Evolutionary conservation across 2,888 invertebrate genomes (phyloP).

Genomic region (Pollenia griseotomentosa): DNA sequence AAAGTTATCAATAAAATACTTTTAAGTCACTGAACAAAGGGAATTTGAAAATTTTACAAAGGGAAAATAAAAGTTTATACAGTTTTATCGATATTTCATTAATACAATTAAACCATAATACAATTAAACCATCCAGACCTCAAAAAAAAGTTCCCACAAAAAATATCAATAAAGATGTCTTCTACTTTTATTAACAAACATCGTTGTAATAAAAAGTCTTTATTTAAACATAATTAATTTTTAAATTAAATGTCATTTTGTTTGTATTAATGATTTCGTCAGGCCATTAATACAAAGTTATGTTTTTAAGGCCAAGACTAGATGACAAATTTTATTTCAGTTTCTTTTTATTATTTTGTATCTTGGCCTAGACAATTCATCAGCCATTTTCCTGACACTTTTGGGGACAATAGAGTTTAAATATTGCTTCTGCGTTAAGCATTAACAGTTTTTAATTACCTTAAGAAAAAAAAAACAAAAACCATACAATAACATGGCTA

Average conservation of each 20-base stretch:
- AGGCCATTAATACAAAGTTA: background rate
- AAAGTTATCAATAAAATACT: too few relatives aligned
- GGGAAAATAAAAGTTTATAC: too few relatives aligned
- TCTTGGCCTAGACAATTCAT: background rate
- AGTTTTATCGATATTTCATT: too few relatives aligned
- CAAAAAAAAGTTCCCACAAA: constrained; percentile 31
- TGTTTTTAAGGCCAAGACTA: constrained; percentile 1
- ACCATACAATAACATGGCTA: too few relatives aligned
- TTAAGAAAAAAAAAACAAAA: background rate
- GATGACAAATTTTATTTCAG: constrained; percentile 14
- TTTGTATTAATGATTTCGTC: background rate
- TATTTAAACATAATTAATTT: constrained; percentile 3
- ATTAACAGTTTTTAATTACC: background rate
- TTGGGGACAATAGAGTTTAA: background rate
- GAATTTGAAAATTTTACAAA: too few relatives aligned
- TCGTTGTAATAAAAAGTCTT: background rate
- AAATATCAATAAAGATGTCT: background rate
- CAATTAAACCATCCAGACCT: background rate
- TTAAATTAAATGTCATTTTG: background rate
- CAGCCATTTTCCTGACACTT: background rate
- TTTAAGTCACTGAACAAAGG: too few relatives aligned
- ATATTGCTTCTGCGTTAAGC: too few relatives aligned
- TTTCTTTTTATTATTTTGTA: background rate
- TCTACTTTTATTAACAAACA: background rate
- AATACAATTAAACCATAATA: too few relatives aligned